Conservation (phyloP, 2,888 invertebrate species). For the Acleris emargana region DNA sequence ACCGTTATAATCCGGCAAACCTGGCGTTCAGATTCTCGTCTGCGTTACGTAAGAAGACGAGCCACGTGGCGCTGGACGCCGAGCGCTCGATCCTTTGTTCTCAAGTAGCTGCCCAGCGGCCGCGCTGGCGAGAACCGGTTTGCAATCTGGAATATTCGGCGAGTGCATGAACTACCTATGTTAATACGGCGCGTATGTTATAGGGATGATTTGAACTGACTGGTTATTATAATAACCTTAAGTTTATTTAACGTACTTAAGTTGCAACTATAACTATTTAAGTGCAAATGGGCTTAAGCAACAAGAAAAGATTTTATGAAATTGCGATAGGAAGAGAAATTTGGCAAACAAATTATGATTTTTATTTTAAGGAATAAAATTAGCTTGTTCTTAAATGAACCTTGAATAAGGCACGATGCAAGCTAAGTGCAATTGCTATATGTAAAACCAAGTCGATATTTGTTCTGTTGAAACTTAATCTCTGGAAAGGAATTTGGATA, state of each 20-base stretch:
- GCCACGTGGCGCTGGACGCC: neutral
- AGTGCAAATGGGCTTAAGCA: neutral
- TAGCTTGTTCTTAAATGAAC: too few species aligned
- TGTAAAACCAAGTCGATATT: neutral
- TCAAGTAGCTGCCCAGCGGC: neutral
- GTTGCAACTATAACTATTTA: neutral
- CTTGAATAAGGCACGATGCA: neutral
- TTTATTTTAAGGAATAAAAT: too few species aligned
- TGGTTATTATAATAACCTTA: neutral
- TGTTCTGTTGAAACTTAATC: constrained; percentile 1
- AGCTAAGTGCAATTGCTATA: neutral
- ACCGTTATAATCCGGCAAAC: constrained; percentile 10
- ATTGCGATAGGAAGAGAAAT: too few species aligned
- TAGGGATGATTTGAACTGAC: neutral
- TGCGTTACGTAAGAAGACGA: neutral
- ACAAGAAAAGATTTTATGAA: too few species aligned
- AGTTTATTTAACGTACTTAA: neutral
- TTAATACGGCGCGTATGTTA: neutral
- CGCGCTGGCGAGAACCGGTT: neutral
- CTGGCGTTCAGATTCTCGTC: constrained; percentile 1
- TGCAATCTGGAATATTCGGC: constrained; percentile 4
- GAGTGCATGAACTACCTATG: neutral
- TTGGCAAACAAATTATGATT: too few species aligned
- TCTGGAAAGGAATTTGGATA: constrained; percentile 3
- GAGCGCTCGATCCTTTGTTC: constrained; percentile 7